phyloP scores from a whole-genome alignment of 2,113 vertebrate species.

The Rhizomys pruinosus region DNA sequence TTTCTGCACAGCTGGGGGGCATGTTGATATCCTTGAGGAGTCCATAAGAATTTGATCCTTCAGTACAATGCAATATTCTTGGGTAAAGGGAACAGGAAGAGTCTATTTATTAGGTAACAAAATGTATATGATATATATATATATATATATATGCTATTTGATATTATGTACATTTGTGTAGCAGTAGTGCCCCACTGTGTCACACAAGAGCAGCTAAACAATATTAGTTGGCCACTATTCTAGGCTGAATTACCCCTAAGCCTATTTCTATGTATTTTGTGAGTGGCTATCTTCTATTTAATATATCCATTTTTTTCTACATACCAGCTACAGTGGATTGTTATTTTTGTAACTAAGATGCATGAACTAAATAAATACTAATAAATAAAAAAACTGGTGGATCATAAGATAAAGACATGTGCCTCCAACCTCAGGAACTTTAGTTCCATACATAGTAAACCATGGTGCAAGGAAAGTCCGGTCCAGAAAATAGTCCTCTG shows the following conservation, averaged over 20 bases:
- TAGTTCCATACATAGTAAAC: not conserved
- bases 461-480: not conserved
- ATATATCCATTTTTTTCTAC: slow-evolving; percentile 1
- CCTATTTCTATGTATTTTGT: slow-evolving; percentile 37
- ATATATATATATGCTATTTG: not conserved
- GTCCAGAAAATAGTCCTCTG: not conserved
- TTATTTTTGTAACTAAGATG: not conserved
- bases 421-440: not conserved
- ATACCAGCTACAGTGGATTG: slow-evolving; percentile 7
- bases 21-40: not conserved
- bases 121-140: not conserved
- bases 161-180: not conserved
- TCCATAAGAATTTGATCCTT: not conserved
- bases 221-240: slow-evolving; percentile 22
- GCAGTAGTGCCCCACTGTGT: not conserved
- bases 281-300: slow-evolving; percentile 34
- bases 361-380: not conserved
- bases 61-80: not conserved
- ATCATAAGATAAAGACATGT: not conserved
- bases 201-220: not conserved
- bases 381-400: not conserved
- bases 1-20: not conserved
- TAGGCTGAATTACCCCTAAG: not conserved
- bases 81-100: not conserved
- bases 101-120: not conserved